Evolutionary conservation across 2,797 vertebrate genomes (phyloP).

Genomic region (Masticophis lateralis): DNA sequence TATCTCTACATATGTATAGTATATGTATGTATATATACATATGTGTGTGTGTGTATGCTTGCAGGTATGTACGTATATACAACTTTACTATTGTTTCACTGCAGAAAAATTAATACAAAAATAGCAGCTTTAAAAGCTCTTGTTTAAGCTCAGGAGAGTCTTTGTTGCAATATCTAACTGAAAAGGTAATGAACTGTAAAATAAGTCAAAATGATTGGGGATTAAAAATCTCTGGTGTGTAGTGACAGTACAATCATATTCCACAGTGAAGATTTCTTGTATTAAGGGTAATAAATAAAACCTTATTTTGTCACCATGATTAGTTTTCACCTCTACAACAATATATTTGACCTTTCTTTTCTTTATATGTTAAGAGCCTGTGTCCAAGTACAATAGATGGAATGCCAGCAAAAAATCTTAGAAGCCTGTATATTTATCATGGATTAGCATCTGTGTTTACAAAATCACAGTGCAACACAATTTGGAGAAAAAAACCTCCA

Average conservation of each 20-base stretch:
- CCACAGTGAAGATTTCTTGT: constrained; percentile 75
- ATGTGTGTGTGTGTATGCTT: not conserved
- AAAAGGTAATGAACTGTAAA: constrained; percentile 83
- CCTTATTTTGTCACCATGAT: constrained; percentile 71
- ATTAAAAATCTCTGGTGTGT: constrained; percentile 83
- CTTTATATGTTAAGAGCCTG: constrained; percentile 69
- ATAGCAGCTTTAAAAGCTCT: constrained; percentile 70
- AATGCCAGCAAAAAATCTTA: constrained; percentile 48
- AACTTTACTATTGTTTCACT: constrained; percentile 44
- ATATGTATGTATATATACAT: not conserved
- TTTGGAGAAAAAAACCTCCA: not conserved
- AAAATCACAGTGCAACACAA: not conserved
- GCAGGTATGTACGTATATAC: constrained; percentile 26
- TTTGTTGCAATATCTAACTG: constrained; percentile 74
- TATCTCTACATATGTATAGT: constrained; percentile 26
- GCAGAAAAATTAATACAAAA: constrained; percentile 66
- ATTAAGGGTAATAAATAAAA: constrained; percentile 80
- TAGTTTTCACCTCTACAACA: constrained; percentile 74
- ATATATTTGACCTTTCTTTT: constrained; percentile 77
- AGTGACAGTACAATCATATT: constrained; percentile 80
- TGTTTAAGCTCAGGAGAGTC: constrained; percentile 75
- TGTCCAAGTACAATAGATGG: constrained; percentile 63
- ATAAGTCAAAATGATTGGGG: constrained; percentile 81
- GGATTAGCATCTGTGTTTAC: constrained; percentile 16
- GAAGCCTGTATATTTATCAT: constrained; percentile 43